Evolutionary conservation across 2,113 vertebrate species (phyloP).

Genomic region (Cyanistes caeruleus): DNA sequence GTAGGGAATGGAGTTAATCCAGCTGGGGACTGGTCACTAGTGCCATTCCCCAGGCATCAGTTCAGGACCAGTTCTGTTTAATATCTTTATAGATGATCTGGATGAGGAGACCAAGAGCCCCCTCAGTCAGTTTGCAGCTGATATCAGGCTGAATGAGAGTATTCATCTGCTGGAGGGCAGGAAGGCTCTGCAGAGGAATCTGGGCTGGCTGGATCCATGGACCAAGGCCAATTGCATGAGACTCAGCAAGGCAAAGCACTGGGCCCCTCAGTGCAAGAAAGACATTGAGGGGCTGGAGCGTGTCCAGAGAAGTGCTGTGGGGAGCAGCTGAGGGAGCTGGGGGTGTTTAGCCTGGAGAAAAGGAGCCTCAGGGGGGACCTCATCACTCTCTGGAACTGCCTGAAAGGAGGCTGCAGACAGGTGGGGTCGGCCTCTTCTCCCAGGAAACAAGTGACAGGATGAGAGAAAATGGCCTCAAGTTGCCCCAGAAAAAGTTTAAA

Average conservation of each 20-base stretch:
- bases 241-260: not conserved
- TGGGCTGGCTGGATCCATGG: not conserved
- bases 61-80: not conserved
- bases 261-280: fast-evolving
- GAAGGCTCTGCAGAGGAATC: not conserved
- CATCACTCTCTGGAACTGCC: fast-evolving
- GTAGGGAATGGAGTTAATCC: not conserved
- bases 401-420: fast-evolving
- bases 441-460: not conserved
- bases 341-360: not conserved
- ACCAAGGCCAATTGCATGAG: not conserved
- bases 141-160: not conserved
- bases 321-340: not conserved
- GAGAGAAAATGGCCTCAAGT: not conserved
- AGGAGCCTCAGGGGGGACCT: not conserved
- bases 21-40: not conserved
- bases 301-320: not conserved
- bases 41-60: not conserved
- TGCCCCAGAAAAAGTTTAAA: not conserved
- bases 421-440: fast-evolving
- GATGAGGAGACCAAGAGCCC: not conserved
- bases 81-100: not conserved
- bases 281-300: not conserved
- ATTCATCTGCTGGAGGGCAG: not conserved
- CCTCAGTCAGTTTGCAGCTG: not conserved